Conservation (phyloP, 53 echinoderm and acorn worm species). For the Glandiceps talaboti region DNA sequence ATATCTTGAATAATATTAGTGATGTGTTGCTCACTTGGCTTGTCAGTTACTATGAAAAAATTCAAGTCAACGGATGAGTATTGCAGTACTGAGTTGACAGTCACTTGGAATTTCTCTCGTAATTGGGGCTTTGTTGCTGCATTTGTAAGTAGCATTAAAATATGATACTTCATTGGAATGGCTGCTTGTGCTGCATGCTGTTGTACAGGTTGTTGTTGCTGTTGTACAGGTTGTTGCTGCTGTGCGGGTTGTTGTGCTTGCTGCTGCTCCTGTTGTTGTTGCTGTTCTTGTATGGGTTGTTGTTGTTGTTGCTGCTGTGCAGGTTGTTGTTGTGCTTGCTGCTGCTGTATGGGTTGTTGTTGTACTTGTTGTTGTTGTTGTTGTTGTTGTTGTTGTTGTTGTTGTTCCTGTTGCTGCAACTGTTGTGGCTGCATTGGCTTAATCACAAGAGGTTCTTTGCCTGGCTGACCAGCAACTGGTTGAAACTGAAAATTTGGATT, state of each 20-base stretch:
- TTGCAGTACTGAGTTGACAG: constrained; percentile 58
- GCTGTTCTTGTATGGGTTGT: background rate
- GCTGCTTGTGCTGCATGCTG: background rate
- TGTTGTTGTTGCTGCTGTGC: background rate
- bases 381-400: background rate
- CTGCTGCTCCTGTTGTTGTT: background rate
- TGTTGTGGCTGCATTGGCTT: background rate
- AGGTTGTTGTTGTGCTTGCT: background rate
- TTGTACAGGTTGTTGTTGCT: background rate
- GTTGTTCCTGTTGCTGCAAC: background rate
- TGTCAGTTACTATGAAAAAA: constrained; percentile 84
- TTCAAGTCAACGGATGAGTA: constrained; percentile 65
- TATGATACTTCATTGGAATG: constrained; percentile 37
- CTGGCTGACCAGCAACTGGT: background rate
- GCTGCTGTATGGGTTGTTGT: background rate
- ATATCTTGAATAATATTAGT: constrained; percentile 55
- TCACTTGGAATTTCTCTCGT: constrained; percentile 60
- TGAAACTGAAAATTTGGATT: background rate
- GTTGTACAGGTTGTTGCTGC: background rate
- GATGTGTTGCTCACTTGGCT: constrained; percentile 44
- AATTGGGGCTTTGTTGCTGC: constrained; percentile 57
- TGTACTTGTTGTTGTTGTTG: background rate
- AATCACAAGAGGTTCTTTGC: background rate
- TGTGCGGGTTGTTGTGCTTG: background rate
- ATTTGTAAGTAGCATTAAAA: constrained; percentile 74